A percentile compares a stretch with the other conserved stretches of the same genome.
phyloP scores from a whole-genome alignment of 2,888 invertebrate species.

The Pristionchus fissidentatus region DNA sequence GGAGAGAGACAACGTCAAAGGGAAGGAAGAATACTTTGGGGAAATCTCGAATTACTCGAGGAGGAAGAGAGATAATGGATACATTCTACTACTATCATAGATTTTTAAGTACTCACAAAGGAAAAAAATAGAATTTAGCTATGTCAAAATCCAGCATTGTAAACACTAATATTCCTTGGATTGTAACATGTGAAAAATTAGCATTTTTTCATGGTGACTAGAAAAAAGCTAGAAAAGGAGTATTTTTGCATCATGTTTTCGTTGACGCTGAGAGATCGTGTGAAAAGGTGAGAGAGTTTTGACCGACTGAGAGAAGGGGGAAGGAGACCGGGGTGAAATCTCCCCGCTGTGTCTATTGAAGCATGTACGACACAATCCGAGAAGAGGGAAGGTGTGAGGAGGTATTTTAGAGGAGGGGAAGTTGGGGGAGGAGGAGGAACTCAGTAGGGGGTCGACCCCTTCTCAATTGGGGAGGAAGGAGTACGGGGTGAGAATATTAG shows the following conservation, averaged over 20 bases:
- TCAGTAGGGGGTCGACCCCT: slow-evolving; percentile 32
- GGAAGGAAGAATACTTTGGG: not conserved
- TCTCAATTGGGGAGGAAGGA: slow-evolving; percentile 23
- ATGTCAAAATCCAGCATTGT: no score
- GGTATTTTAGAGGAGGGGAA: not conserved
- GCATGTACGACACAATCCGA: slow-evolving; percentile 35
- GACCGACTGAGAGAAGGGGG: not conserved
- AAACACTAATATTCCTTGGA: no score
- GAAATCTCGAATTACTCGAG: not conserved
- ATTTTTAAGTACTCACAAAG: no score
- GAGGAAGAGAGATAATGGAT: slow-evolving; percentile 23
- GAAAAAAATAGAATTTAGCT: no score
- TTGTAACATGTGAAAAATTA: no score
- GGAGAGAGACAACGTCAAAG: slow-evolving; percentile 23
- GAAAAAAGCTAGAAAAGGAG: not conserved
- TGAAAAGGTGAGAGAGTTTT: not conserved
- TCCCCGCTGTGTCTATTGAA: not conserved
- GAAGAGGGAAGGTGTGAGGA: not conserved
- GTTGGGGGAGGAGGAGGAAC: not conserved
- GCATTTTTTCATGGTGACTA: no score
- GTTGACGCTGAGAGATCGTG: not conserved
- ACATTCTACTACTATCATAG: slow-evolving; percentile 6
- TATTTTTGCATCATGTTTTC: not conserved
- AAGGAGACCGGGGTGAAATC: not conserved
- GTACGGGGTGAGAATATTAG: not conserved